Evolutionary conservation across 1,140 invertebrate species (phyloP).

Genomic region (Calosoma granatense): DNA sequence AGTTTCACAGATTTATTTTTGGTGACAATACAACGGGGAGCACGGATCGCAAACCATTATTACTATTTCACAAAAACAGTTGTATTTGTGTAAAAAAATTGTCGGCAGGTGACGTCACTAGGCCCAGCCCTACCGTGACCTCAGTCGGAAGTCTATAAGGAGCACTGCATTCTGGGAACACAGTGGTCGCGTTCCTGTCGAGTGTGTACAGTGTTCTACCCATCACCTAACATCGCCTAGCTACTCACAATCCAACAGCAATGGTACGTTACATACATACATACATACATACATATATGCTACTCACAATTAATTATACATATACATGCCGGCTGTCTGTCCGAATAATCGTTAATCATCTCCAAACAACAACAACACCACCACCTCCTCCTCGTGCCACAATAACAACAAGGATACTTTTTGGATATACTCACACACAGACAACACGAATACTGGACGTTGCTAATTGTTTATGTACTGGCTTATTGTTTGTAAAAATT

Average conservation of each 20-base stretch:
- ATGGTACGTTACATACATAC: background rate
- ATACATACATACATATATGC: background rate
- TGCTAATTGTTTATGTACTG: no score
- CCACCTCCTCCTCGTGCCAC: no score
- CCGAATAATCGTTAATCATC: no score
- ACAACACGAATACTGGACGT: no score
- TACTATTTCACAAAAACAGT: background rate
- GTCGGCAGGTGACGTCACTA: background rate
- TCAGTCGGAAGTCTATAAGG: background rate
- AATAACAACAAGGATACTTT: no score
- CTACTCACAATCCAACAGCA: background rate
- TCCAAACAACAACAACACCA: no score
- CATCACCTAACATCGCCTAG: background rate
- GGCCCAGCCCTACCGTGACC: background rate
- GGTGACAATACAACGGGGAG: no score
- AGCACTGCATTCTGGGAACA: background rate
- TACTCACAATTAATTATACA: no score
- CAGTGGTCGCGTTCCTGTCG: background rate
- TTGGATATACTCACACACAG: no score
- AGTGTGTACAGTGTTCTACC: background rate
- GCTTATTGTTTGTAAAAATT: no score
- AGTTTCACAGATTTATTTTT: no score
- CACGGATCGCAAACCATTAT: background rate
- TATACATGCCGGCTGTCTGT: no score
- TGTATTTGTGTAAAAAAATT: constrained; percentile 2